A percentile compares a stretch with the other conserved stretches of the same genome.
Evolutionary conservation across 2,113 vertebrate species (phyloP).

Genomic region (Myrmecobius fasciatus): DNA sequence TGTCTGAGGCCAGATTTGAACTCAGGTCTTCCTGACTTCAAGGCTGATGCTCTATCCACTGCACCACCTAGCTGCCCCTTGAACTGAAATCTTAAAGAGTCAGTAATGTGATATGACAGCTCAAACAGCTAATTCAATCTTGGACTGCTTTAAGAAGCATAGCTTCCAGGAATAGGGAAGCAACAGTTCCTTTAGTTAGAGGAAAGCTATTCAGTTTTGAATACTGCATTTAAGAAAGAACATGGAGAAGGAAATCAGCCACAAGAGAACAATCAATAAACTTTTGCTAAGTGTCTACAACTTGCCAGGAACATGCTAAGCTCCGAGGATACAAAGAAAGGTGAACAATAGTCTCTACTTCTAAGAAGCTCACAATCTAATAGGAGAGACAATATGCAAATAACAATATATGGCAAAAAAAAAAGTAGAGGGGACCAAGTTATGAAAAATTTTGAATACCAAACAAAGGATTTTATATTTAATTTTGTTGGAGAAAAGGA

Average conservation of each 20-base stretch:
- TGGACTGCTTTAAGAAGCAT: background rate
- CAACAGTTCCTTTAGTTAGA: background rate
- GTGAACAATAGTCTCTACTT: background rate
- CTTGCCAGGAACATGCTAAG: conserved; percentile 2
- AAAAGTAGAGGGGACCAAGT: no score
- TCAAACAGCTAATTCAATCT: no score
- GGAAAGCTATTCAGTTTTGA: background rate
- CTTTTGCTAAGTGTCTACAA: conserved; percentile 27
- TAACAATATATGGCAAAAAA: no score
- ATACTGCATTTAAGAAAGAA: background rate
- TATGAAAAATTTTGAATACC: no score
- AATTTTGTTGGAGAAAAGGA: no score
- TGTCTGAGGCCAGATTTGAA: no score
- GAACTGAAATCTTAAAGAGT: no score
- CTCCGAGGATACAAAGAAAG: conserved; percentile 20
- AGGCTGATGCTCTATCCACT: no score
- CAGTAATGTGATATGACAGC: no score
- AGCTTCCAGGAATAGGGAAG: background rate
- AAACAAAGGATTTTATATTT: no score
- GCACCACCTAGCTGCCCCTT: no score
- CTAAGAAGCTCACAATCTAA: conserved; percentile 11
- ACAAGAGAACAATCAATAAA: background rate
- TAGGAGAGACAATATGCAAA: background rate
- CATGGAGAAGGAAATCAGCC: background rate
- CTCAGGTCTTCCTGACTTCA: no score